Base-by-base conservation (phyloP, 2,888 invertebrate species). In the Eristalis pertinax region DNA sequence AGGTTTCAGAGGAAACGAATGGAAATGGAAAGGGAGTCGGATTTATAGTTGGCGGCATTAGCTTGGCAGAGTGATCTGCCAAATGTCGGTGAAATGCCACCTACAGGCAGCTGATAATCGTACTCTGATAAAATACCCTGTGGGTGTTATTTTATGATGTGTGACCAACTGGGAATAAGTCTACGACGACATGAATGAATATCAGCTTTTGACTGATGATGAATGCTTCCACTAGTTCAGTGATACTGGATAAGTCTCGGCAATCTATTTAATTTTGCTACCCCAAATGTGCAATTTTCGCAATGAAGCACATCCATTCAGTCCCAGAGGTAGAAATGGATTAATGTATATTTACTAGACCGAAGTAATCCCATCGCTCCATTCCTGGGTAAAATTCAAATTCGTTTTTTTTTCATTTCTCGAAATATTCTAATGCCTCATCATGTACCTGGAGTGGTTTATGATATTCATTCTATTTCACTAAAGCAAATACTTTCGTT, bases 1-100 rank as follows among this genome's bases (percentile, higher is more conserved):
- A 43, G 62, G 67, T 76, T 76, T 76, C 0, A 50, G 15, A 60
- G 76, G 67, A 75, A 56, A 19, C n/a, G 13, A 62, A 26, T 60
- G 15, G 15, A 50, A 62, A 26, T 60, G 15, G 15, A 50, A 19
- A 19, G n/a, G 19, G 50, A 50, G 50, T 50, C 8, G 19, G 56
- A 24, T 32, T 29, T 38, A 13, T 35, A 26, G 35, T 32, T 10
- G 19, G 24, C 26, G 13, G 24, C 4, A 26, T 5, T 5, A 19
- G 38, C 38, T 41, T 41, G 41, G 26, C 65, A 41, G 65, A 11
- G 5, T 41, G 65, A 41, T 24, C 24, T 24, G 41, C n/a, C 15
- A 41, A 67, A 67, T 26, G n/a, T 38, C 19, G 41, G 35, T 38
- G 24, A 35, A 67, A 19, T 50, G 50, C 50, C 50, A 19, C 19